Evolutionary conservation across 2,888 invertebrate genomes (phyloP).

Genomic region (Liopterus haemorrhoidalis): DNA sequence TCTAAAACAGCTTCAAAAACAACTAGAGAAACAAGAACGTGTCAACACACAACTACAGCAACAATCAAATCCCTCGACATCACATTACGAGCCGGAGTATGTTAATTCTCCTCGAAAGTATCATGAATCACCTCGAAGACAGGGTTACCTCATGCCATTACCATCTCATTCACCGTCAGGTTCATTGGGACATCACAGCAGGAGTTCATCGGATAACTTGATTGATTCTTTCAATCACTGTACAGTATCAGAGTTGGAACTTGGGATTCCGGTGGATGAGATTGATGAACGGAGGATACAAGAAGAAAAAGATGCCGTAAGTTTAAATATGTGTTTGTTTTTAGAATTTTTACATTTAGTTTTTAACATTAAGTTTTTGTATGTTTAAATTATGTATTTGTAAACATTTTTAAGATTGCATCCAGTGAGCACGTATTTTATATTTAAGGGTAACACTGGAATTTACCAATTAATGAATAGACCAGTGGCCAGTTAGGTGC

Average conservation of each 20-base stretch:
- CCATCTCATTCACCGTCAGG: slow-evolving; percentile 30
- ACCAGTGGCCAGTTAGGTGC: no score
- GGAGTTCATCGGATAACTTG: slow-evolving; percentile 19
- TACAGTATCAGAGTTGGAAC: slow-evolving; percentile 40
- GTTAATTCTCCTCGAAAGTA: slow-evolving; percentile 34
- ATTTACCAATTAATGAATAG: no score
- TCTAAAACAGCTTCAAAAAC: slow-evolving; percentile 19
- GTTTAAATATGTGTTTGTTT: no score
- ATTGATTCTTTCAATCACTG: slow-evolving; percentile 39
- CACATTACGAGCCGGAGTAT: slow-evolving; percentile 36
- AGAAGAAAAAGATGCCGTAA: slow-evolving; percentile 67
- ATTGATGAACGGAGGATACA: slow-evolving; percentile 57
- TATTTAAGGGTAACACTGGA: no score
- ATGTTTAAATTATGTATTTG: no score
- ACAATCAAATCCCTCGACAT: slow-evolving; percentile 18
- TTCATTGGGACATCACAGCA: slow-evolving; percentile 11
- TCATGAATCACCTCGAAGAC: slow-evolving; percentile 35
- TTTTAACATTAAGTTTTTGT: no score
- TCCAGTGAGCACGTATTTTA: no score
- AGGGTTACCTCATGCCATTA: slow-evolving; percentile 42
- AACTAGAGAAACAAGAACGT: slow-evolving; percentile 9
- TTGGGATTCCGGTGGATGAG: slow-evolving; percentile 50
- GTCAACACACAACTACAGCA: slow-evolving; percentile 10
- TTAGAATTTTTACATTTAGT: no score
- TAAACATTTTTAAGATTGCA: no score